Evolutionary conservation across 2,113 vertebrate genomes (phyloP).

Genomic region (Hippocampus zosterae): DNA sequence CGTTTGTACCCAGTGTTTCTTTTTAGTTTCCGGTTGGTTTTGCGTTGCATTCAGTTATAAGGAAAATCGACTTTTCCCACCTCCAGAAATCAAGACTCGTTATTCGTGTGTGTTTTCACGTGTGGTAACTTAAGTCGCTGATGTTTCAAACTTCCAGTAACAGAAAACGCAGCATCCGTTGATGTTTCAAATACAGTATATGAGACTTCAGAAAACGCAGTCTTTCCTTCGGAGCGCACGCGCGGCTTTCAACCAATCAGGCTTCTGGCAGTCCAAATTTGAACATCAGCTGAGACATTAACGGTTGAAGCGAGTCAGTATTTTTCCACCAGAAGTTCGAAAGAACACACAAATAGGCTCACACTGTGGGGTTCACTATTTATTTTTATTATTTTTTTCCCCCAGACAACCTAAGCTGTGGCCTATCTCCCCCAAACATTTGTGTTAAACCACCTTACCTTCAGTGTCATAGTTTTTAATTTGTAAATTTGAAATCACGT

Average conservation of each 20-base stretch:
- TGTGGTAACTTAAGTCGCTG: too few species aligned
- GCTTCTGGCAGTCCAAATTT: neutral
- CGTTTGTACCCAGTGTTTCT: neutral
- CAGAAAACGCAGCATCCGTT: neutral
- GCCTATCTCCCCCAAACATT: constrained; percentile 76
- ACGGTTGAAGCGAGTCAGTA: neutral
- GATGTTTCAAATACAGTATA: too few species aligned
- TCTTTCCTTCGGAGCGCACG: neutral
- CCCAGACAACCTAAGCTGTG: constrained; percentile 92
- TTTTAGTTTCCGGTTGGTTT: neutral
- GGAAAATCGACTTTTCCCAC: neutral
- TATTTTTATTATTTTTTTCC: constrained; percentile 82
- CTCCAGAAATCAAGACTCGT: neutral
- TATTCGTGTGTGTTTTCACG: too few species aligned
- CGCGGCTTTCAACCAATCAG: neutral
- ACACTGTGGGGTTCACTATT: constrained; percentile 89
- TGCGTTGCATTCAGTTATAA: neutral
- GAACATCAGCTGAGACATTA: neutral
- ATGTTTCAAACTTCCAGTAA: neutral
- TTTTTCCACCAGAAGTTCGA: neutral
- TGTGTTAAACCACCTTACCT: constrained; percentile 83
- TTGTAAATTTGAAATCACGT: constrained; percentile 87
- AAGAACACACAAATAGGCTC: constrained; percentile 49
- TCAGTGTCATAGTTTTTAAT: constrained; percentile 73
- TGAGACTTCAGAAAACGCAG: neutral